These are phyloP conservation scores for Dryobotodes eremita DNA, from an alignment of 2,888 invertebrate species.

Conservation along the genomic window DNA sequence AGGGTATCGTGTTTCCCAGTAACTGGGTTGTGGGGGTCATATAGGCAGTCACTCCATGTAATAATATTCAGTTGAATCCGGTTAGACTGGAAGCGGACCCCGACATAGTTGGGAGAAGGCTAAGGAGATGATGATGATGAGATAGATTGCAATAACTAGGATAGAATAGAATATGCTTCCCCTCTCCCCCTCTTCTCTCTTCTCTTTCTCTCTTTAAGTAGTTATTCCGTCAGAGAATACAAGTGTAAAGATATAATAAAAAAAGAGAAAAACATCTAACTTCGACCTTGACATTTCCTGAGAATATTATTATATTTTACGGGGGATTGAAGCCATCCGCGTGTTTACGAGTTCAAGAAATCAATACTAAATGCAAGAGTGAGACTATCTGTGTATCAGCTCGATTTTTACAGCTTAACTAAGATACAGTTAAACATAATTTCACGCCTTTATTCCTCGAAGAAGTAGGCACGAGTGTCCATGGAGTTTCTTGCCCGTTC, in stretches of 20 bases:
- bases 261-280: not conserved
- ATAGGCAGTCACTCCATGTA: no score
- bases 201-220: not conserved
- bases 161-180: no score
- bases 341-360: slow-evolving; percentile 11
- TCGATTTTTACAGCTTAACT: not conserved
- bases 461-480: not conserved
- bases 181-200: no score
- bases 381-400: not conserved
- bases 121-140: no score
- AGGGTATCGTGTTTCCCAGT: no score
- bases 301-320: slow-evolving; percentile 20
- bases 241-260: not conserved
- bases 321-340: slow-evolving; percentile 6
- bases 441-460: not conserved
- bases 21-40: no score
- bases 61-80: no score
- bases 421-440: no score
- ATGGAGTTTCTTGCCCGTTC: not conserved
- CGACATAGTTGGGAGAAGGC: no score
- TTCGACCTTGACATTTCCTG: slow-evolving; percentile 9
- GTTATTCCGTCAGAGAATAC: not conserved
- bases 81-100: no score
- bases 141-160: no score
- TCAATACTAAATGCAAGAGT: slow-evolving; percentile 16